phyloP scores from a whole-genome alignment of 2,888 invertebrate genomes.

The Biston stratarius region DNA sequence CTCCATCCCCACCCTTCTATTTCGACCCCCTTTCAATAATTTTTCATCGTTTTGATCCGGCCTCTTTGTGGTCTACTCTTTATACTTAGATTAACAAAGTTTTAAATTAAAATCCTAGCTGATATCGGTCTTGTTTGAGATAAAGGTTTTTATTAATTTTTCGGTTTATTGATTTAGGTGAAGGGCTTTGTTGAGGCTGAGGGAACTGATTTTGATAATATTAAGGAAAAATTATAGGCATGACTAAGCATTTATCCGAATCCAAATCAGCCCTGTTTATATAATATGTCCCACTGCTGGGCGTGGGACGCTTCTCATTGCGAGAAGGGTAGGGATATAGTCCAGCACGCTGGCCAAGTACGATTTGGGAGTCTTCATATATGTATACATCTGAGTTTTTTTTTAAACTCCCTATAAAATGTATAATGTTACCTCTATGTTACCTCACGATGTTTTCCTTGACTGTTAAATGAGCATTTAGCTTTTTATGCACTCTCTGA shows the following conservation, averaged over 20 bases:
- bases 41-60: slow-evolving; percentile 85
- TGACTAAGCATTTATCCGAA: background rate
- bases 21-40: slow-evolving; percentile 84
- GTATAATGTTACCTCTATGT: too few species aligned
- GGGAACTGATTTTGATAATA: background rate
- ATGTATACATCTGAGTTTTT: too few species aligned
- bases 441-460: too few species aligned
- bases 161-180: slow-evolving; percentile 42
- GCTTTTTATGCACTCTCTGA: too few species aligned
- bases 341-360: too few species aligned
- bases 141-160: slow-evolving; percentile 55
- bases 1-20: slow-evolving; percentile 65
- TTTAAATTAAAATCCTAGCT: slow-evolving; percentile 83
- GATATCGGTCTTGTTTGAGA: slow-evolving; percentile 67
- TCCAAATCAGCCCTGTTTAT: background rate
- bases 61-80: slow-evolving; percentile 81
- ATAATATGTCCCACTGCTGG: background rate
- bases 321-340: too few species aligned
- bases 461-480: too few species aligned
- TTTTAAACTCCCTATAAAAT: too few species aligned
- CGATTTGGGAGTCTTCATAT: background rate
- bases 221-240: background rate
- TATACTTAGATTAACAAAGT: slow-evolving; percentile 85
- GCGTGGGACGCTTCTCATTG: too few species aligned
- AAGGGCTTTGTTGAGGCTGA: slow-evolving; percentile 14